Percentiles rank a stretch among this genome's conserved stretches.
phyloP scores from a whole-genome alignment of 2,888 invertebrate species.

The Escarpia spicata region DNA sequence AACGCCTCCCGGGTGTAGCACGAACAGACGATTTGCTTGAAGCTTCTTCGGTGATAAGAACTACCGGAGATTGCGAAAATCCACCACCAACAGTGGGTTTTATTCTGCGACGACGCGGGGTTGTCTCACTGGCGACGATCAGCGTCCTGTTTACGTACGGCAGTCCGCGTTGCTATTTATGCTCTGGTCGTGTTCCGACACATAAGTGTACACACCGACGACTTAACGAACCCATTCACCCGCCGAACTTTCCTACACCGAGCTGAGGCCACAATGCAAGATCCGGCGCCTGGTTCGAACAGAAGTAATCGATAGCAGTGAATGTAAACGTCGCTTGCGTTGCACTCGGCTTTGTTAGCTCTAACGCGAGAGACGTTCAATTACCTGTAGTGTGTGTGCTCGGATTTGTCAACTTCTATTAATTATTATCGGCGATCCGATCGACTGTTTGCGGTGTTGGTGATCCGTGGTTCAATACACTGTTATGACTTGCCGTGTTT shows the following conservation, averaged over 20 bases:
- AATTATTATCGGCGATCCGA: neutral
- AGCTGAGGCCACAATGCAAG: neutral
- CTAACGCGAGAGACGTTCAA: neutral
- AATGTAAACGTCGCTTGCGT: neutral
- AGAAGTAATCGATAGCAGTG: neutral
- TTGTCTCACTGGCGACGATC: neutral
- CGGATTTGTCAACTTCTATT: neutral
- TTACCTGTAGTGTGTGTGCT: neutral
- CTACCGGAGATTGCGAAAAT: neutral
- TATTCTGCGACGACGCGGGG: neutral
- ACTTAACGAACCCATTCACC: neutral
- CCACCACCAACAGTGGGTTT: neutral
- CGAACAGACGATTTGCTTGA: neutral
- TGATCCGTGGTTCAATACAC: neutral
- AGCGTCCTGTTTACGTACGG: neutral
- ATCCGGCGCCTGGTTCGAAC: neutral
- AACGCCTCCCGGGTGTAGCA: neutral
- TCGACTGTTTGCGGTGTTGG: neutral
- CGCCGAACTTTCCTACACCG: neutral
- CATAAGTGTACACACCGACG: neutral
- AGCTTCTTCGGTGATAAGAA: neutral
- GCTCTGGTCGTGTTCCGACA: neutral
- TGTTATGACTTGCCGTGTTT: neutral
- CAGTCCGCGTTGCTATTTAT: slow-evolving; percentile 16
- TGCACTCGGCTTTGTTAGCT: neutral